Conservation (phyloP, 92 coral and sea anemone genomes). For the Epizoanthus rinbou region DNA sequence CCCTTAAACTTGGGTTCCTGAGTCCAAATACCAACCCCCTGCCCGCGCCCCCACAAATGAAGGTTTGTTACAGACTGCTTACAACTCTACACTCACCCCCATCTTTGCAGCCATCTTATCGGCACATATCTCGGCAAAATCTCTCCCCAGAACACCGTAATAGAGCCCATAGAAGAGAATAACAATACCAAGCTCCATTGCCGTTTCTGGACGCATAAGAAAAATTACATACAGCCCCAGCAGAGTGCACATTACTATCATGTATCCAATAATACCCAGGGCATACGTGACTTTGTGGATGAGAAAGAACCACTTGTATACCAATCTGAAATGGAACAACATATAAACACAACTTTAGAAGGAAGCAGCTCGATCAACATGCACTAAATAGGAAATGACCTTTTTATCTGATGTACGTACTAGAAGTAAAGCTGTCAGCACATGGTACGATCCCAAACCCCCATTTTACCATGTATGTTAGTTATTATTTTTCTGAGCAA, state of each 20-base stretch:
- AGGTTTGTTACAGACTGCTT: background rate
- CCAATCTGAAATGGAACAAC: slow-evolving; percentile 64
- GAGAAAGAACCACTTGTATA: slow-evolving; percentile 93
- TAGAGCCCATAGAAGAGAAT: slow-evolving; percentile 94
- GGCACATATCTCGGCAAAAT: slow-evolving; percentile 99
- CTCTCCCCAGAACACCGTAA: slow-evolving; percentile 98
- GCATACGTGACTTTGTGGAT: slow-evolving; percentile 92
- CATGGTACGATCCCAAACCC: no score
- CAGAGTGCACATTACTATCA: slow-evolving; percentile 85
- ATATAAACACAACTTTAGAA: background rate
- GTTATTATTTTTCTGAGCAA: no score
- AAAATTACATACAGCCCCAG: slow-evolving; percentile 92
- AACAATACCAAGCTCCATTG: slow-evolving; percentile 93
- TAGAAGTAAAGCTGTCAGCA: no score
- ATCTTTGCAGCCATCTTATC: slow-evolving; percentile 99
- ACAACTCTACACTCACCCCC: slow-evolving; percentile 75
- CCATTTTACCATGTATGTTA: no score
- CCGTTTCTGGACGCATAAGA: slow-evolving; percentile 81
- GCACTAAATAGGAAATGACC: no score
- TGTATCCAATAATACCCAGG: slow-evolving; percentile 88
- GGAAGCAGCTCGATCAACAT: no score
- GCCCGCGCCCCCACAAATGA: no score
- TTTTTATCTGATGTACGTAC: no score
- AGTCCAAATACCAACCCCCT: no score
- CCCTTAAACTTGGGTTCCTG: no score